Base-by-base conservation (phyloP, 2,797 vertebrate species). In the Urocyon cinereoargenteus region DNA sequence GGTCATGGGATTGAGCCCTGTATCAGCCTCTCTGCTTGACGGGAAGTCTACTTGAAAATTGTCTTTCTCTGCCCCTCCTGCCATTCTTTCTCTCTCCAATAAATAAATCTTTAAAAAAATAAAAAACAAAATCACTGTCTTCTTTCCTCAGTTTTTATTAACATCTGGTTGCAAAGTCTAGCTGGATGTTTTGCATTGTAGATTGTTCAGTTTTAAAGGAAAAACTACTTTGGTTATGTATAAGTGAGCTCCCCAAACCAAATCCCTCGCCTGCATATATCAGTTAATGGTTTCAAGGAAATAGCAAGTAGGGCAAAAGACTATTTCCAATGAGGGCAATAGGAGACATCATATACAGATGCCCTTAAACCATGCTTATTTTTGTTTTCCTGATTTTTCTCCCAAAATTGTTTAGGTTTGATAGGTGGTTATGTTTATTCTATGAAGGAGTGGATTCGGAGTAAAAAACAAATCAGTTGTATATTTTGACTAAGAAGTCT, bases 151-250 rank as follows among this genome's bases (percentile, higher is more conserved):
- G 14, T 87, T 57, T 95, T 70, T 91, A 55, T 83, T 55, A 90
- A 62, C 34, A 40, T 82, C 75, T 95, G 45, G 24, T 45, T 61
- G 12, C 21, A 26, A 77, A 85, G 26, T 93, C 28, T 83, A 66
- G 59, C 18, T 51, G 75, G 68, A 62, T 77, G 90, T 57, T 81
- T 90, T 96, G 24, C 31, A 82, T 95, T 96, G 86, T 75, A 81
- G 59, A 75, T 90, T 86, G 45, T 81, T 93, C 61, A 16, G 55
- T 85, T 90, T 90, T 81, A 73, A 90, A 68, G 21, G 86, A 66
- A 53, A 73, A 59, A 78, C 45, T 78, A 34, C 31, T 79, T 79
- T 55, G 22, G 59, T 61, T 81, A 51, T 86, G 5, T 55, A 5
- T 75, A 82, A 95, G 53, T 90, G 75, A 81, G 14, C 61, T 77